Percentiles rank a stretch among this genome's conserved stretches.
These are phyloP conservation scores for Pammene aurita DNA, from an alignment of 2,888 invertebrate genomes.

Conservation along the genomic window DNA sequence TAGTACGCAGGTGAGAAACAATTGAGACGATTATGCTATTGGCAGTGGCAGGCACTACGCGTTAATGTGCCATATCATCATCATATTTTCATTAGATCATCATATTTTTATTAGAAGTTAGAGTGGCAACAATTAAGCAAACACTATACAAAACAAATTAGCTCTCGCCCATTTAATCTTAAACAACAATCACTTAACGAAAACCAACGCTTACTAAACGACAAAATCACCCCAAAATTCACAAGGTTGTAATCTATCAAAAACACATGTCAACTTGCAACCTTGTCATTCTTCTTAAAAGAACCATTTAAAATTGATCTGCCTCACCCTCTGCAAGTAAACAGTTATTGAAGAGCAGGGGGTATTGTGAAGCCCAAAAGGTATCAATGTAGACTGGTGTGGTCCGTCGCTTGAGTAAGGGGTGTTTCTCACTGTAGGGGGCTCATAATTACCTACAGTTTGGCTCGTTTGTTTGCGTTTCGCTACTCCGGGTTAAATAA, in stretches of 20 bases:
- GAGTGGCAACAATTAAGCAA: constrained; percentile 10
- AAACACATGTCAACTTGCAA: constrained; percentile 65
- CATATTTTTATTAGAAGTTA: neutral
- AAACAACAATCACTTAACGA: constrained; percentile 33
- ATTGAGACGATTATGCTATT: too few relatives aligned
- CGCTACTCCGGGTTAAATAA: constrained; percentile 67
- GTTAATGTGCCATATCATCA: too few relatives aligned
- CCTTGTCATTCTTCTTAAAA: constrained; percentile 53
- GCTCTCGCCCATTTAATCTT: constrained; percentile 21
- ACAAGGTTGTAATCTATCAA: constrained; percentile 57
- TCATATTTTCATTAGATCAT: neutral
- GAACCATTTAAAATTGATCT: constrained; percentile 52
- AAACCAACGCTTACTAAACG: constrained; percentile 38
- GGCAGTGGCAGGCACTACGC: too few relatives aligned
- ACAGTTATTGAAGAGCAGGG: constrained; percentile 44
- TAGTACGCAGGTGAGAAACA: too few relatives aligned
- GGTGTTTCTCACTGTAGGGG: constrained; percentile 64
- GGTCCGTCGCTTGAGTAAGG: constrained; percentile 54
- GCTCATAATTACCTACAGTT: constrained; percentile 71
- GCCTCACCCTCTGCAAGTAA: constrained; percentile 44
- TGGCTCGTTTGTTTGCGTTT: constrained; percentile 67
- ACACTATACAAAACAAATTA: constrained; percentile 20
- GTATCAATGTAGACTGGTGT: constrained; percentile 58
- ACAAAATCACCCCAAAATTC: constrained; percentile 53
- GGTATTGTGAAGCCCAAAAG: constrained; percentile 47